Evolutionary conservation across 2,113 vertebrate genomes (phyloP).

Genomic region (Sinocyclocheilus anophthalmus): DNA sequence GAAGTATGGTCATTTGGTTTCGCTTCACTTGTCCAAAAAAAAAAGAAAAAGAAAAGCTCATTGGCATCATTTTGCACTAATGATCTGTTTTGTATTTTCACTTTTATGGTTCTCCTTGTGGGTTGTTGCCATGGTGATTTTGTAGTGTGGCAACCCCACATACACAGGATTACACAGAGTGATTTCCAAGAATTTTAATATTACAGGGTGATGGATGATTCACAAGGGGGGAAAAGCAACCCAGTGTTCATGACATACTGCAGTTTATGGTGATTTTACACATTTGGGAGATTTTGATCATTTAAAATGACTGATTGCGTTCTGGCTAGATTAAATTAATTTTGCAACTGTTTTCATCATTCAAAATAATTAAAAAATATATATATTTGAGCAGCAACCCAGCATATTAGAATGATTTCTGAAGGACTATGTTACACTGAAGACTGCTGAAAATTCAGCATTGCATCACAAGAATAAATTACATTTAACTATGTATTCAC

Average conservation of each 20-base stretch:
- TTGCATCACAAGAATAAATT: too few species aligned
- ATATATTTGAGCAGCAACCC: too few species aligned
- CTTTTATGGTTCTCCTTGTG: conserved; percentile 20
- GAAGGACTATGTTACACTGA: too few species aligned
- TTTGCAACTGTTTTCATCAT: too few species aligned
- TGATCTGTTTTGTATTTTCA: conserved; percentile 33
- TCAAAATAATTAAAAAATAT: too few species aligned
- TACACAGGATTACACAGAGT: conserved; percentile 8
- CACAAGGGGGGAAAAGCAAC: neutral
- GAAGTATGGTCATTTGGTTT: too few species aligned
- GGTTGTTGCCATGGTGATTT: conserved; percentile 35
- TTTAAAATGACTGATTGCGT: neutral
- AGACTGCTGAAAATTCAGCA: too few species aligned
- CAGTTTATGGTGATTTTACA: neutral
- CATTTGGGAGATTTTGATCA: neutral
- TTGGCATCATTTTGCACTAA: neutral
- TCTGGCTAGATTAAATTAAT: neutral
- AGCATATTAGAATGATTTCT: too few species aligned
- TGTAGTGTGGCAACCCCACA: conserved; percentile 38
- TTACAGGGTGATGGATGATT: conserved; percentile 18
- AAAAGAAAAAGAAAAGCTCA: neutral
- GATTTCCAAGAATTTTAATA: conserved; percentile 29
- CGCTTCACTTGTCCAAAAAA: too few species aligned
- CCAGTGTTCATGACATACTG: neutral
- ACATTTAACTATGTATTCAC: too few species aligned